Evolutionary conservation across 2,888 invertebrate genomes (phyloP).

Genomic region (Amiota communis): DNA sequence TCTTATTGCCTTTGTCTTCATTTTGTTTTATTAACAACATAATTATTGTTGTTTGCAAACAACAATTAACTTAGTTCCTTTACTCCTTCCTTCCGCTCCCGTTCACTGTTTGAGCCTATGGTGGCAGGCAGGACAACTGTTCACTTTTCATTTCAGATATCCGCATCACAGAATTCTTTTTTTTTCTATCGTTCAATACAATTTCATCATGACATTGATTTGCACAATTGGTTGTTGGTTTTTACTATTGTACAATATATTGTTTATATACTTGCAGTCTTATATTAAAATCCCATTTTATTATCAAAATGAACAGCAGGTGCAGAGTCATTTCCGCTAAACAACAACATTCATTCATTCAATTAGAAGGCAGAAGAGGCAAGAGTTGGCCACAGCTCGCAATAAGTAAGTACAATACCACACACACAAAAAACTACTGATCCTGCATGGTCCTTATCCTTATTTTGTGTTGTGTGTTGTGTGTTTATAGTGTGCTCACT

Average conservation of each 20-base stretch:
- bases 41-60: background rate
- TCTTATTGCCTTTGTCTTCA: too few species aligned
- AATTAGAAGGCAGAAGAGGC: background rate
- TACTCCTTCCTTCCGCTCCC: background rate
- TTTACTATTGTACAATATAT: too few species aligned
- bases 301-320: constrained; percentile 26
- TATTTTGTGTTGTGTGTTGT: constrained; percentile 18
- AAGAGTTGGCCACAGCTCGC: too few species aligned
- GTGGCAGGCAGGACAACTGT: background rate
- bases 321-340: background rate
- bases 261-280: too few species aligned
- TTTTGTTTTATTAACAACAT: too few species aligned
- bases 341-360: background rate
- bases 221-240: too few species aligned
- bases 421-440: too few species aligned
- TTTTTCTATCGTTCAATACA: too few species aligned
- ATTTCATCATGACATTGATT: too few species aligned
- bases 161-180: too few species aligned
- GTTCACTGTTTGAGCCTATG: too few species aligned
- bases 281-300: constrained; percentile 7
- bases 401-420: too few species aligned
- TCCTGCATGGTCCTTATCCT: background rate
- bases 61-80: background rate
- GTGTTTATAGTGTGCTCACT: constrained; percentile 30
- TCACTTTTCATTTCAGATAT: background rate